Percentiles rank a stretch among this genome's conserved stretches.
phyloP scores from a whole-genome alignment of 2,888 invertebrate genomes.

The Platycnemis pennipes region DNA sequence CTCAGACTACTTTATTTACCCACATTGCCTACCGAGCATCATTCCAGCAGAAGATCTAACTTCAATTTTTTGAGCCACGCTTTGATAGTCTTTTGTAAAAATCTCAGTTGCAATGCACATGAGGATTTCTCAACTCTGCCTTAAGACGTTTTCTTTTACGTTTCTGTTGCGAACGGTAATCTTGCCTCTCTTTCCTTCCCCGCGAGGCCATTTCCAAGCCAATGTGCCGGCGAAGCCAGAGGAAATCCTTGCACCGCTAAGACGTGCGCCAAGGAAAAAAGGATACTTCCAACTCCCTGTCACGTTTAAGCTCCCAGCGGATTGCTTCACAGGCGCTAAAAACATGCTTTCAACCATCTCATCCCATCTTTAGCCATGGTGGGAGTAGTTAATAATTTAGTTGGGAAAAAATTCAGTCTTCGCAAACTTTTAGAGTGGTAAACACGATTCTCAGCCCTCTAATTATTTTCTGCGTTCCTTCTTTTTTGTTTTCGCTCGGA shows the following conservation, averaged over 20 bases:
- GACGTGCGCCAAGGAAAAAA: neutral
- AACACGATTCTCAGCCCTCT: neutral
- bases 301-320: neutral
- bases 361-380: neutral
- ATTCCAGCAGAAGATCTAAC: no score
- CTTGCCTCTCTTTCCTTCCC: neutral
- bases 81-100: no score
- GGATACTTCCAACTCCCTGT: neutral
- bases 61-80: no score
- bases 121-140: neutral
- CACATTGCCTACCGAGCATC: no score
- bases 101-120: neutral
- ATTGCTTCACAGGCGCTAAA: conserved; percentile 9
- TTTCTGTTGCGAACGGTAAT: neutral
- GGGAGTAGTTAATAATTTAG: neutral
- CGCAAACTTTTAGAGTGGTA: neutral
- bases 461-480: neutral
- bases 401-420: neutral
- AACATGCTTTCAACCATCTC: neutral
- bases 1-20: no score
- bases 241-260: neutral
- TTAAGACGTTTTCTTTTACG: neutral
- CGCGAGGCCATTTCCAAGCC: neutral
- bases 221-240: neutral
- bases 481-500: neutral